Percentiles rank a stretch among this genome's conserved stretches.
Conservation (phyloP, 2,113 vertebrate genomes). For the Elachura formosa region DNA sequence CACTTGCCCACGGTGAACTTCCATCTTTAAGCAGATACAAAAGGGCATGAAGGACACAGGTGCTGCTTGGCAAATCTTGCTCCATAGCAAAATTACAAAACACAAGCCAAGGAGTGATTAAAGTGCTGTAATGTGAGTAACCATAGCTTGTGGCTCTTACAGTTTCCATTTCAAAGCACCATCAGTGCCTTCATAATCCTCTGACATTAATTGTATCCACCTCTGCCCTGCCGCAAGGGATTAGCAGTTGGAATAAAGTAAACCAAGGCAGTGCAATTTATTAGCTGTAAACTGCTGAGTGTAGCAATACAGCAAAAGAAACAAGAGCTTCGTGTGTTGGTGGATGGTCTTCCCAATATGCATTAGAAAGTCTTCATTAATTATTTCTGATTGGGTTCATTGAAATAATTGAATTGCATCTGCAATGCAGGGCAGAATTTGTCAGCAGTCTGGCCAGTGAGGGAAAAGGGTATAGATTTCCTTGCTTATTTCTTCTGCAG, state of each 20-base stretch:
- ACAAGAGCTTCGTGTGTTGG: neutral
- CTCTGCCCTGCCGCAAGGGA: neutral
- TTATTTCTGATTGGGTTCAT: constrained; percentile 27
- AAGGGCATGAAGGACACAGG: neutral
- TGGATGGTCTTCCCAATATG: neutral
- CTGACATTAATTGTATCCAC: neutral
- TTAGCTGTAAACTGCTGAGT: neutral
- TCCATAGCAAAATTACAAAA: neutral
- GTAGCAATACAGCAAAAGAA: neutral
- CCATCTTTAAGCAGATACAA: neutral
- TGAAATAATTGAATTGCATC: constrained; percentile 6
- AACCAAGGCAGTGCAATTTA: neutral
- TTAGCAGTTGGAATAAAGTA: neutral
- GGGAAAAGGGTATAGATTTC: neutral
- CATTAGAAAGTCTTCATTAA: constrained; percentile 39
- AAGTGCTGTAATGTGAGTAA: neutral
- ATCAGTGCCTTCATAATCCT: neutral
- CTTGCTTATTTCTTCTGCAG: neutral
- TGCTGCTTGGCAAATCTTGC: neutral
- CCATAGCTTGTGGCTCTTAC: neutral
- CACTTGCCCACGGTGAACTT: neutral
- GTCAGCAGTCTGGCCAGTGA: neutral
- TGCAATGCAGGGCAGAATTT: constrained; percentile 35
- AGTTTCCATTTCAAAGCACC: constrained; percentile 8
- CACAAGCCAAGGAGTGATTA: neutral